phyloP scores from a whole-genome alignment of 2,888 invertebrate species.

The Cecidostiba fungosa region DNA sequence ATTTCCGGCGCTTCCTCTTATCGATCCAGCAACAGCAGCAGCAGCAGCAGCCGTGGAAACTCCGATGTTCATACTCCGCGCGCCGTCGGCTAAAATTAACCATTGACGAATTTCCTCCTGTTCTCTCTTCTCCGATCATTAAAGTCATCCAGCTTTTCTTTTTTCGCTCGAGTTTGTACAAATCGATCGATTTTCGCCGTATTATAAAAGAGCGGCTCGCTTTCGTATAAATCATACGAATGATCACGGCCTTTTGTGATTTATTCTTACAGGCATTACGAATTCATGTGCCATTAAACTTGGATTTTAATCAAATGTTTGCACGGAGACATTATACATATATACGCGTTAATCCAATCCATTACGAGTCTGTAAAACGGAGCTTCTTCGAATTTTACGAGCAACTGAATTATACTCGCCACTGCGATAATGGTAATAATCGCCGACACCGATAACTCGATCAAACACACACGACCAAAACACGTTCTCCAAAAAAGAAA shows the following conservation, averaged over 20 bases:
- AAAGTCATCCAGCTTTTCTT: slow-evolving; percentile 24
- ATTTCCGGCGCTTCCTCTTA: slow-evolving; percentile 63
- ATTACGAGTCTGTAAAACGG: background rate
- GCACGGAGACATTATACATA: background rate
- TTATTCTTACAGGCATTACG: background rate
- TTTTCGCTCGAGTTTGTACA: background rate
- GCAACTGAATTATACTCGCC: too few species aligned
- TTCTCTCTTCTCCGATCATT: slow-evolving; percentile 30
- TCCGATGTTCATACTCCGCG: slow-evolving; percentile 30
- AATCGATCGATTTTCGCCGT: slow-evolving; percentile 13
- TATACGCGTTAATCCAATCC: background rate
- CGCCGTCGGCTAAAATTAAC: slow-evolving; percentile 57
- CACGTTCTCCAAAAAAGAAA: too few species aligned
- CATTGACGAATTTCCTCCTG: slow-evolving; percentile 42
- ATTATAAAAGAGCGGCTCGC: background rate
- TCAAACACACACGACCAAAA: too few species aligned
- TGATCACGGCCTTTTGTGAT: background rate
- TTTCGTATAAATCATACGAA: background rate
- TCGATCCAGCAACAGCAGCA: slow-evolving; percentile 48
- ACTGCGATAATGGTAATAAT: too few species aligned
- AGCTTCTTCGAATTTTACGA: background rate
- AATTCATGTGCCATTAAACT: slow-evolving; percentile 4
- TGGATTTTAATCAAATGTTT: slow-evolving; percentile 1
- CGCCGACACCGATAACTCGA: too few species aligned
- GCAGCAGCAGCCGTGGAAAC: slow-evolving; percentile 28